A percentile compares a stretch with the other conserved stretches of the same genome.
phyloP scores from a whole-genome alignment of 2,888 invertebrate species.

The Acronicta aceris region DNA sequence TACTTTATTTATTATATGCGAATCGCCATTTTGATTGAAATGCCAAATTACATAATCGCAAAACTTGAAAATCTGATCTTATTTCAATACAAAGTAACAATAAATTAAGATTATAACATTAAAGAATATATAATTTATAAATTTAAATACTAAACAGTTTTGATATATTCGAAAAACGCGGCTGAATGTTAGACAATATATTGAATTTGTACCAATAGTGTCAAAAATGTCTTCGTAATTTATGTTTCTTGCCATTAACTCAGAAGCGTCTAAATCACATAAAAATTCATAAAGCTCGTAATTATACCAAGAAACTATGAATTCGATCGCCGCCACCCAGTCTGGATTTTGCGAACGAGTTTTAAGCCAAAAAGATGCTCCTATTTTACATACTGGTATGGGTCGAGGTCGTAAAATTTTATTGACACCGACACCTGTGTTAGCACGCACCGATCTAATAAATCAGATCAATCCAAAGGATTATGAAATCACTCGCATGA shows the following conservation, averaged over 20 bases:
- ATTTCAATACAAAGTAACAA: slow-evolving; percentile 4
- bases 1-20: slow-evolving; percentile 4
- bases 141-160: slow-evolving; percentile 13
- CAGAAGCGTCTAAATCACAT: slow-evolving; percentile 32
- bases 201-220: slow-evolving; percentile 15
- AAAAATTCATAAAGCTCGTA: slow-evolving; percentile 45
- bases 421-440: slow-evolving; percentile 82
- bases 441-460: slow-evolving; percentile 76
- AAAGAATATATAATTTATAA: slow-evolving; percentile 9
- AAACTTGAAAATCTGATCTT: background rate
- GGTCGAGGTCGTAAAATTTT: slow-evolving; percentile 84
- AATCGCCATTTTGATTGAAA: background rate
- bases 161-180: slow-evolving; percentile 7
- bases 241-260: slow-evolving; percentile 30
- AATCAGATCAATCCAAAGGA: slow-evolving; percentile 74
- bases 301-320: slow-evolving; percentile 62
- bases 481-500: slow-evolving; percentile 69
- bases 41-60: slow-evolving; percentile 8
- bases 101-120: slow-evolving; percentile 12
- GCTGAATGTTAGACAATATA: slow-evolving; percentile 13
- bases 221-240: slow-evolving; percentile 18
- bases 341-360: slow-evolving; percentile 79
- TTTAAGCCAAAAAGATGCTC: slow-evolving; percentile 70
- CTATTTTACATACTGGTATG: slow-evolving; percentile 81
- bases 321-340: slow-evolving; percentile 81